Evolutionary conservation across 2,797 vertebrate genomes (phyloP).

Genomic region (Eupleurogrammus muticus): DNA sequence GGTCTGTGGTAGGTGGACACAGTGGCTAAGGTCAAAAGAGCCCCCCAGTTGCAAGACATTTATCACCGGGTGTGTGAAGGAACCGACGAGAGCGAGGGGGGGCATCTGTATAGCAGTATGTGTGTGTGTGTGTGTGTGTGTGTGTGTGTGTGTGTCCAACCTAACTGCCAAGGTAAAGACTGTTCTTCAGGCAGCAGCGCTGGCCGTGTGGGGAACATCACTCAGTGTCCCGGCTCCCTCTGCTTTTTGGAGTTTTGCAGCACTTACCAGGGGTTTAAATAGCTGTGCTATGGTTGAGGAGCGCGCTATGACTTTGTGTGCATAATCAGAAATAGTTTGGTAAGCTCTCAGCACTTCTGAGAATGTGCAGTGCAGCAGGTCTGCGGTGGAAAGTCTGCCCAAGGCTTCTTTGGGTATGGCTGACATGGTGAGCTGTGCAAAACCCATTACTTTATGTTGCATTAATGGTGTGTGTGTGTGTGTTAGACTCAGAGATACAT

Average conservation of each 20-base stretch:
- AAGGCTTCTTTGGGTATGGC: background rate
- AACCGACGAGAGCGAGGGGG: slow-evolving; percentile 9
- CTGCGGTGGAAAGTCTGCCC: slow-evolving; percentile 11
- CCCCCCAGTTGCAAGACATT: slow-evolving; percentile 48
- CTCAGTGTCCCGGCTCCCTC: background rate
- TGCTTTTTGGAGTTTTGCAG: background rate
- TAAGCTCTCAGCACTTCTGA: background rate
- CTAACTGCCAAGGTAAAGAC: slow-evolving; percentile 10
- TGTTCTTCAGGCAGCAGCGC: slow-evolving; percentile 12
- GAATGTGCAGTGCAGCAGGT: background rate
- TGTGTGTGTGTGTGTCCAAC: slow-evolving; percentile 10
- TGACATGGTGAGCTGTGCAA: slow-evolving; percentile 10
- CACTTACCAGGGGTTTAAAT: background rate
- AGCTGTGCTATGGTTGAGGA: slow-evolving; percentile 3
- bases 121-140: slow-evolving; percentile 11
- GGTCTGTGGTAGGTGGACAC: slow-evolving; percentile 52
- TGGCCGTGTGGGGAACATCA: slow-evolving; percentile 1
- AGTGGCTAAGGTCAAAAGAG: slow-evolving; percentile 63
- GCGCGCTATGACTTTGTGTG: background rate
- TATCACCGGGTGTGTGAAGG: slow-evolving; percentile 59
- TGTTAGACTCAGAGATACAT: too few species aligned
- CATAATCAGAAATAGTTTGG: slow-evolving; percentile 7
- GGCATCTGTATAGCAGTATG: background rate
- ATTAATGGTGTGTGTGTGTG: too few species aligned
- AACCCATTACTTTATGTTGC: slow-evolving; percentile 5